Evolutionary conservation across 1,140 invertebrate species (phyloP).

Genomic region (Drosophila carrolli): DNA sequence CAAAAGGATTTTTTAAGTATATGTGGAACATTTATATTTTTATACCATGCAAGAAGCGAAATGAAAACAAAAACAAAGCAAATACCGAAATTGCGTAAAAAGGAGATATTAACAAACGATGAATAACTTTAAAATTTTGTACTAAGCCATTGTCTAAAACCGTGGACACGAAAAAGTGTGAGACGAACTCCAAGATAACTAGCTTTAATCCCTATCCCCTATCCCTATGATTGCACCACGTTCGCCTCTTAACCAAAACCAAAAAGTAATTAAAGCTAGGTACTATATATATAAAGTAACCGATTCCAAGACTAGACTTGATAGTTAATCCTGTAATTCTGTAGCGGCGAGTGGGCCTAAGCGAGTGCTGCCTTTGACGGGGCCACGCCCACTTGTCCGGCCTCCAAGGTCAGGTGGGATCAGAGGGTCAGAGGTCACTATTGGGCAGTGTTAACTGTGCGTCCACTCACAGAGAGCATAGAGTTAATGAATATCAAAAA

Average conservation of each 20-base stretch:
- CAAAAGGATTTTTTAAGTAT: conserved; percentile 73
- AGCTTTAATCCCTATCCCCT: conserved; percentile 64
- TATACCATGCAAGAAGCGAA: conserved; percentile 78
- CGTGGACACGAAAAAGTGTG: conserved; percentile 36
- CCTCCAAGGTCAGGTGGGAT: conserved; percentile 35
- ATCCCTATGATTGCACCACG: conserved; percentile 53
- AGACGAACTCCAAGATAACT: conserved; percentile 66
- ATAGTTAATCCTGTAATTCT: conserved; percentile 50
- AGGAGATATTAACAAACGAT: conserved; percentile 33
- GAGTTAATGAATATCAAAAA: conserved; percentile 42
- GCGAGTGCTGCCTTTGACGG: conserved; percentile 28
- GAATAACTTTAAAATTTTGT: conserved; percentile 69
- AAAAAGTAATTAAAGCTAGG: conserved; percentile 5
- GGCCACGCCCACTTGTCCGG: conserved; percentile 2
- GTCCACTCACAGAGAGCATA: conserved; percentile 32
- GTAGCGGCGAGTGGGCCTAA: conserved; percentile 43
- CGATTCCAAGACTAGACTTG: conserved; percentile 59
- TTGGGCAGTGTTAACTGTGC: conserved; percentile 27
- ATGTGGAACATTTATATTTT: conserved; percentile 83
- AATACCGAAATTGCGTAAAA: conserved; percentile 46
- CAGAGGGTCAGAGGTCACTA: neutral
- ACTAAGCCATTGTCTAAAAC: conserved; percentile 48
- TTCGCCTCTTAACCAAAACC: conserved; percentile 45
- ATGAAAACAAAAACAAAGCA: conserved; percentile 33
- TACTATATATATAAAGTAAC: conserved; percentile 14